phyloP scores from a whole-genome alignment of 2,797 vertebrate species.

The Staurois parvus region DNA sequence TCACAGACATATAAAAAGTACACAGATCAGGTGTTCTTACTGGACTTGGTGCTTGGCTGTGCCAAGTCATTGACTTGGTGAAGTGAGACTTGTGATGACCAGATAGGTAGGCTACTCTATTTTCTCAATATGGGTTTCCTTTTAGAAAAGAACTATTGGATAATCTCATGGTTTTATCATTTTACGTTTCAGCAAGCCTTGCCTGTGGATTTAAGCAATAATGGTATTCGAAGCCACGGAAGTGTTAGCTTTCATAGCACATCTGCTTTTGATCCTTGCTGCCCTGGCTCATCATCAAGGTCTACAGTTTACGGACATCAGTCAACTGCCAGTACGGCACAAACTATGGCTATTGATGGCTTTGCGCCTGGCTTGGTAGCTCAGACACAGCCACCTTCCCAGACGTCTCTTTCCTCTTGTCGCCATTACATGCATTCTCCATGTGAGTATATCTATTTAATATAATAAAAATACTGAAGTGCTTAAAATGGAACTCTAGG shows the following conservation, averaged over 20 bases:
- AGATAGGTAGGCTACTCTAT: too few relatives aligned
- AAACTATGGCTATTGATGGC: constrained; percentile 85
- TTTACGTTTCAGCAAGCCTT: constrained; percentile 84
- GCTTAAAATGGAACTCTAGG: too few relatives aligned
- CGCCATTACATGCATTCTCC: constrained; percentile 88
- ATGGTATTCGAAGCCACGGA: constrained; percentile 85
- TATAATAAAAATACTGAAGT: too few relatives aligned
- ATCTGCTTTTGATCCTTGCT: constrained; percentile 97
- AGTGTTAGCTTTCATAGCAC: constrained; percentile 88
- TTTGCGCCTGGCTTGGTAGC: constrained; percentile 88
- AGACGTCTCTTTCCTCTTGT: constrained; percentile 89
- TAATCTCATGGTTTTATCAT: background rate
- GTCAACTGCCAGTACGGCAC: constrained; percentile 85
- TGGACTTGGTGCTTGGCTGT: too few relatives aligned
- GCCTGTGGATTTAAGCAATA: constrained; percentile 97
- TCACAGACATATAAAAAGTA: too few relatives aligned
- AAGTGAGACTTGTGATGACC: too few relatives aligned
- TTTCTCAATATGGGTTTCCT: too few relatives aligned
- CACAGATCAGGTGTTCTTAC: too few relatives aligned
- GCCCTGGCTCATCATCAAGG: constrained; percentile 90
- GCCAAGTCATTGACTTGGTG: too few relatives aligned
- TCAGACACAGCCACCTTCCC: constrained; percentile 83
- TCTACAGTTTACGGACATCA: constrained; percentile 88
- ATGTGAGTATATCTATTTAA: constrained; percentile 74
- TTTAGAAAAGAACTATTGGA: background rate